phyloP scores from a whole-genome alignment of 30 jellyfish, hydroid and myxozoan genomes.

The Aurelia sp. region DNA sequence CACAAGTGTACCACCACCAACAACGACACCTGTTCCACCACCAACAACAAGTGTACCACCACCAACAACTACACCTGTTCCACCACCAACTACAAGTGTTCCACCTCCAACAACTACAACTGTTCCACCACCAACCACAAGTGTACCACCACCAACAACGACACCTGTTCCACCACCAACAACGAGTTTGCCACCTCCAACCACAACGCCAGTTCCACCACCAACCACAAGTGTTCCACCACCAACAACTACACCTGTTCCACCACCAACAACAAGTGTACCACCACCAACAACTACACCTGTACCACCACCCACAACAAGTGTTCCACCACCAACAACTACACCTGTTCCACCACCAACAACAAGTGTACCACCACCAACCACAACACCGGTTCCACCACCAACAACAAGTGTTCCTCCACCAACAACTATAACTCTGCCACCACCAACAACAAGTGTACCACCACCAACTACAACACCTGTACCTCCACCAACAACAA shows the following conservation, averaged over 20 bases:
- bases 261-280: conserved; percentile 5
- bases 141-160: background rate
- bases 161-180: conserved; percentile 38
- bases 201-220: conserved; percentile 13
- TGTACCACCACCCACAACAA: background rate
- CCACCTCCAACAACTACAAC: conserved; percentile 7
- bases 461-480: background rate
- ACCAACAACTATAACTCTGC: background rate
- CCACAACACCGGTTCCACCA: background rate
- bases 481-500: background rate
- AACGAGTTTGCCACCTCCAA: conserved; percentile 5
- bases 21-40: too few relatives aligned
- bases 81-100: too few relatives aligned
- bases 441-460: conserved; percentile 5
- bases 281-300: background rate
- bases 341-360: conserved; percentile 34
- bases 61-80: background rate
- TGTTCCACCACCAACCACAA: background rate
- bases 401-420: conserved; percentile 4
- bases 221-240: background rate
- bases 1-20: background rate
- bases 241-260: too few relatives aligned
- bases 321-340: background rate
- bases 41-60: too few relatives aligned
- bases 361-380: background rate